Percentiles rank a stretch among this genome's conserved stretches.
These are phyloP conservation scores for Hydraecia micacea DNA, from an alignment of 2,888 invertebrate genomes.

Conservation along the genomic window DNA sequence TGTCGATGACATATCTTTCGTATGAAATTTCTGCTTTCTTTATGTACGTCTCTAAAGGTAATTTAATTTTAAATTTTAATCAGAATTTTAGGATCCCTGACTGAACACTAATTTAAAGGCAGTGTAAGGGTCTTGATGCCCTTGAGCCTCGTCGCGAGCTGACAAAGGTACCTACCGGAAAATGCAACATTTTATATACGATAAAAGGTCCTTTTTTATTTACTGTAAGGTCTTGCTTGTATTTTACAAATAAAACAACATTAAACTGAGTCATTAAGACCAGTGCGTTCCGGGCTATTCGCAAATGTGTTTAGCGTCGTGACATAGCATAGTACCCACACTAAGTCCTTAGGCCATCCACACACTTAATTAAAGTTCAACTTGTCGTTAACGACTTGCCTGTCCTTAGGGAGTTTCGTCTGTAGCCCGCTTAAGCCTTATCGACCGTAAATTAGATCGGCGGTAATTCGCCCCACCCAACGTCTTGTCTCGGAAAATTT, in stretches of 20 bases:
- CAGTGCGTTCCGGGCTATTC: neutral
- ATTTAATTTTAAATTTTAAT: constrained; percentile 20
- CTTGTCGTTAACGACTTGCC: neutral
- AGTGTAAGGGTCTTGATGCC: neutral
- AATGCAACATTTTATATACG: constrained; percentile 11
- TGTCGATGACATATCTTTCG: too few relatives aligned
- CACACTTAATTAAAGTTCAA: constrained; percentile 29
- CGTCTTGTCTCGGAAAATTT: constrained; percentile 37
- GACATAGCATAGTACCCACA: neutral
- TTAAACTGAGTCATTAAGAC: neutral
- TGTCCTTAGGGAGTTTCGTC: constrained; percentile 10
- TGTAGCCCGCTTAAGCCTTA: constrained; percentile 36
- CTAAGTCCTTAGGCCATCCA: constrained; percentile 2
- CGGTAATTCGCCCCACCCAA: constrained; percentile 36
- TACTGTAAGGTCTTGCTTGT: neutral
- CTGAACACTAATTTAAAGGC: constrained; percentile 29
- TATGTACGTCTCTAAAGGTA: neutral
- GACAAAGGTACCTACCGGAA: neutral
- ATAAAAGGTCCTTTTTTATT: constrained; percentile 13
- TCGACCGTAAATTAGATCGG: constrained; percentile 51
- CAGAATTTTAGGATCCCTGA: constrained; percentile 18
- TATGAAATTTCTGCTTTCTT: neutral
- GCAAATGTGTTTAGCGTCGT: neutral
- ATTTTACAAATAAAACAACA: neutral
- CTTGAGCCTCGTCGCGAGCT: constrained; percentile 9